A percentile compares a stretch with the other conserved stretches of the same genome.
Evolutionary conservation across 2,113 vertebrate genomes (phyloP).

Genomic region (Chloebia gouldiae): DNA sequence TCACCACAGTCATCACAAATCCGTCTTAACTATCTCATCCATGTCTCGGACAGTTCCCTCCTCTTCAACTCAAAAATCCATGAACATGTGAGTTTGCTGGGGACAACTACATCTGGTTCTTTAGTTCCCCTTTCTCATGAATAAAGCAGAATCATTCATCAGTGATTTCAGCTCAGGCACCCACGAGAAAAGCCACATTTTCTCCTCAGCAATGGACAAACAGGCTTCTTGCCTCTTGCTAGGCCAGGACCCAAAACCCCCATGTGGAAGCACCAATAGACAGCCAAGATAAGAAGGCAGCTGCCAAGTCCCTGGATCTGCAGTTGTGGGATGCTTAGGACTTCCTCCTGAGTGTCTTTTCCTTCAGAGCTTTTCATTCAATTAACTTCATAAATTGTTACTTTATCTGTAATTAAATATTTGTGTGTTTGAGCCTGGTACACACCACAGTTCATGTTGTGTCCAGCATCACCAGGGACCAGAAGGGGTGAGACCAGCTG

Average conservation of each 20-base stretch:
- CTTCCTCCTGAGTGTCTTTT: not conserved
- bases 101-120: not conserved
- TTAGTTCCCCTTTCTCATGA: not conserved
- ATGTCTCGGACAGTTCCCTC: not conserved
- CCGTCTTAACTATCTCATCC: not conserved
- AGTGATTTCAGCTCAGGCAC: not conserved
- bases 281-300: not conserved
- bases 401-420: not conserved
- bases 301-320: not conserved
- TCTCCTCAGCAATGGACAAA: not conserved
- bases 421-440: not conserved
- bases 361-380: not conserved
- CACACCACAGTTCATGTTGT: accelerated
- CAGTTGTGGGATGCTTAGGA: accelerated
- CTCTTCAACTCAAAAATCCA: not conserved
- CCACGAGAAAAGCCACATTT: not conserved
- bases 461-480: not conserved
- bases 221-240: not conserved
- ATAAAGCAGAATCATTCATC: not conserved
- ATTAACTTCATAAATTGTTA: not conserved
- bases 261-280: not conserved
- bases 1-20: not conserved
- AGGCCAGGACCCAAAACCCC: not conserved
- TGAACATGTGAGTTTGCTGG: accelerated
- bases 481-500: not conserved